Base-by-base conservation (phyloP, 2,113 vertebrate species). In the Nothocercus julius region DNA sequence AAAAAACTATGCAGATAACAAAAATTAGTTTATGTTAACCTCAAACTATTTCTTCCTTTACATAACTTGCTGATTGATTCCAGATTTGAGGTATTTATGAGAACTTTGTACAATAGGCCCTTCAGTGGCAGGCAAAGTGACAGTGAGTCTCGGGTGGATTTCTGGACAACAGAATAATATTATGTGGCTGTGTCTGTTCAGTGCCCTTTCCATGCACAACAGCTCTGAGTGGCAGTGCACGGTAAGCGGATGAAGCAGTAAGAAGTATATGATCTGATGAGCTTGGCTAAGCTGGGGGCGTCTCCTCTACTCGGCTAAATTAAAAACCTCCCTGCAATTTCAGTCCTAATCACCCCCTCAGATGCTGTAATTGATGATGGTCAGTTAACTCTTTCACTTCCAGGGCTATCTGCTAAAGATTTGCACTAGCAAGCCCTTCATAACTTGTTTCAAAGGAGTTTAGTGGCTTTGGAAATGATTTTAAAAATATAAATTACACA, bases 261-360 rank as follows among this genome's bases (percentile, higher is more conserved):
- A 97, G 95, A 67, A 92, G 97, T 96, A 90, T 87, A 94, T 98
- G 98, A 98, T 98, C 97, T 98, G 97, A 98, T 98, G 98, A 98
- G 97, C 91, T 51, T 84, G 90, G 87, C 93, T 96, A 96, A 95
- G 95, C 93, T 93, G 87, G 95, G 96, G 97, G 90, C 64, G 83
- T 93, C 96, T 97, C 92, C 94, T 96, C 88, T 87, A 92, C 96
- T 97, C 90, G 42, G 96, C 96, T 97, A 98, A 98, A 98, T 98
- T 98, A 98, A 98, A 98, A 98, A 97, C 97, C 97, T 98, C 97
- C 98, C 97, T 96, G 97, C 97, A 97, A 98, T 98, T 98, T 97
- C 73, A 92, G 90, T 93, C 97, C 97, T 98, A 98, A 98, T 98
- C 98, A 98, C 97, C 97, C 97, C 97, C 97, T 98, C 97, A 85